A percentile compares a stretch with the other conserved stretches of the same genome.
Evolutionary conservation across 92 coral and sea anemone species (phyloP).

Genomic region (Muricea muricata): DNA sequence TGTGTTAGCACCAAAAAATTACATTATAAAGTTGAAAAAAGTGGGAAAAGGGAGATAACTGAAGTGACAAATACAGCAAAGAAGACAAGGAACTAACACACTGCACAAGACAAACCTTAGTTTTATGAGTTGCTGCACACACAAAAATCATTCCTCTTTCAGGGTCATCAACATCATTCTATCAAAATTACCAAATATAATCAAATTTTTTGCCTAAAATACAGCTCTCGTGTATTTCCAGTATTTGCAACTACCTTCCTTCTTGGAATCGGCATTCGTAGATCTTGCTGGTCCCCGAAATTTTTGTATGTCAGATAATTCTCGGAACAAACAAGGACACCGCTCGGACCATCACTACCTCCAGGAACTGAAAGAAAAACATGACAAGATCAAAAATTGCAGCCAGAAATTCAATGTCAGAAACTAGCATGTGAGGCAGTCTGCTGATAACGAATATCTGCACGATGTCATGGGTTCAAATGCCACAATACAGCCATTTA

Average conservation of each 20-base stretch:
- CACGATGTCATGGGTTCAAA: no score
- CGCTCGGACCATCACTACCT: constrained; percentile 99
- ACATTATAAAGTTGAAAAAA: no score
- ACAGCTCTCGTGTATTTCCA: no score
- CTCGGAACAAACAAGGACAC: constrained; percentile 98
- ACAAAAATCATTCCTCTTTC: constrained; percentile 99
- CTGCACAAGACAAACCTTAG: constrained; percentile 80
- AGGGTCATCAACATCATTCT: constrained; percentile 98
- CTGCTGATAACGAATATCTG: no score
- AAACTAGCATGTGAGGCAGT: no score
- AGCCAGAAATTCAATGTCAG: no score
- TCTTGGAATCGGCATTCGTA: constrained; percentile 96
- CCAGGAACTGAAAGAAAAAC: constrained; percentile 79
- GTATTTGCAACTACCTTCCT: constrained; percentile 72
- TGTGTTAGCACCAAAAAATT: no score
- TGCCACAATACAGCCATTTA: no score
- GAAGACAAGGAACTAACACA: no score
- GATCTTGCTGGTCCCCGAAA: constrained; percentile 96
- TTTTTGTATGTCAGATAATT: constrained; percentile 96
- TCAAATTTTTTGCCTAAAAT: no score
- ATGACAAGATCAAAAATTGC: background rate
- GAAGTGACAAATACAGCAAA: no score
- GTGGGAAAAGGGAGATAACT: no score
- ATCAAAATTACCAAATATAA: constrained; percentile 1
- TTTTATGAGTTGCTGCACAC: constrained; percentile 97